Evolutionary conservation across 2,888 invertebrate genomes (phyloP), one percentile per base, ranked within the genome.

Genomic region (Hyppa rectilinea): DNA sequence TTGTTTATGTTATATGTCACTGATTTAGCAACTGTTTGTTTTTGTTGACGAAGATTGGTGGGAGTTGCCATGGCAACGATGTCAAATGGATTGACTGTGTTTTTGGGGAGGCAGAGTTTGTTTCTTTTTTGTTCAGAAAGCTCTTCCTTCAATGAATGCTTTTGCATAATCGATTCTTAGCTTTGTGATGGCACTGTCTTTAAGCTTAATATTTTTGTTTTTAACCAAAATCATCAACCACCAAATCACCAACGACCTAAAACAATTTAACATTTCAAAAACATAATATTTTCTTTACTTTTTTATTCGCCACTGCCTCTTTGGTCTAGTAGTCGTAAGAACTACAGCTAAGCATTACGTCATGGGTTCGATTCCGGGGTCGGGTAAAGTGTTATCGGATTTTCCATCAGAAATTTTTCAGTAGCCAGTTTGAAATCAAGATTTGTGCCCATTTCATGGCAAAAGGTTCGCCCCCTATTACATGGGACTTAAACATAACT

Each of bases 11-110:
- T 29, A 17, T 12, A 4, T 49, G 20, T 56, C 23, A n/a, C 4
- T 23, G 1, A 1, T 65, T 61, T 26, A 20, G 12, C 36, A 63
- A 55, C 49, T 36, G 20, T 56, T 40, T 65, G 14, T 47, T 76
- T 55, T 52, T 59, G 17, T 49, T 26, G 29, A 23, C 12, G 12
- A 29, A 10, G 20, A 4, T 38, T 12, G 1, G 1, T 34, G 1
- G 10, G 14, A 40, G 47, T 53, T 77, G 29, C 34, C 20, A 40
- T 49, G 36, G 23, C 14, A 23, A 73, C 43, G 5, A 1, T 14
- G 17, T 52, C 0, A 36, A 45, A 10, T 47, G 4, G 45, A 9
- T 29, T 31, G 5, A 1, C 7, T 26, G 14, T 49, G 14, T 26
- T 49, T 14, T 49, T 26, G 3, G 10, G 10, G 26, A 23, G 10